phyloP scores from a whole-genome alignment of 2,888 invertebrate species.

The Drosophila nr. perissopoda region DNA sequence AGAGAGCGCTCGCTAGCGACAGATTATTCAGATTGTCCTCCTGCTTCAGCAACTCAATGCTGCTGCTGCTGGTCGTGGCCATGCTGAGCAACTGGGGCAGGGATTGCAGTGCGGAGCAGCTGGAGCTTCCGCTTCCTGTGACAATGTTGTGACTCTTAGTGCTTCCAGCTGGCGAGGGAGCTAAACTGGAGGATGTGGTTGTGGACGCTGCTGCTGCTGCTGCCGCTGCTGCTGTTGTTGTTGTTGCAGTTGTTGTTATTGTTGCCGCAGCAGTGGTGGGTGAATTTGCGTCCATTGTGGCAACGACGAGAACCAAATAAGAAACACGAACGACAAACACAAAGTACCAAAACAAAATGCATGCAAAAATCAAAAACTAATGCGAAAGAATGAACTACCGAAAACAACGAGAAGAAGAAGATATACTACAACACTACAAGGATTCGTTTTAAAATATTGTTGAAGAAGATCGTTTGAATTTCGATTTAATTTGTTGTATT shows the following conservation, averaged over 20 bases:
- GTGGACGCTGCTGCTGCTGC: constrained; percentile 14
- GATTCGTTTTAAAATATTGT: background rate
- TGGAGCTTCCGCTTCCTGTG: constrained; percentile 65
- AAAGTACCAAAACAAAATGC: constrained; percentile 59
- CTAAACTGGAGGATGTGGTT: constrained; percentile 29
- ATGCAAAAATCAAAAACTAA: constrained; percentile 60
- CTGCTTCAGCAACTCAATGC: constrained; percentile 56
- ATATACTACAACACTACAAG: constrained; percentile 25
- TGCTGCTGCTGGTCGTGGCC: constrained; percentile 37
- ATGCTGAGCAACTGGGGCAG: constrained; percentile 54
- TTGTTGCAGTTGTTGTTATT: constrained; percentile 50
- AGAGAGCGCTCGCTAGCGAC: constrained; percentile 77
- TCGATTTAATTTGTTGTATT: background rate
- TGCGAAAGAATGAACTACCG: constrained; percentile 26
- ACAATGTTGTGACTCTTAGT: constrained; percentile 43
- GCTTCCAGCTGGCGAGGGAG: constrained; percentile 54
- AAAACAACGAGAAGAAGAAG: background rate
- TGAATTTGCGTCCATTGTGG: constrained; percentile 60
- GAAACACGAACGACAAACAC: constrained; percentile 38
- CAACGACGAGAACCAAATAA: constrained; percentile 11
- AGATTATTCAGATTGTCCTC: constrained; percentile 81
- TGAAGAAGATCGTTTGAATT: background rate
- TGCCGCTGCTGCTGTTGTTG: constrained; percentile 20
- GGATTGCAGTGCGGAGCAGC: constrained; percentile 47
- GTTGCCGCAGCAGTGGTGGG: constrained; percentile 41